These are phyloP conservation scores for Colletes gigas DNA, from an alignment of 1,140 invertebrate species.

Conservation along the genomic window DNA sequence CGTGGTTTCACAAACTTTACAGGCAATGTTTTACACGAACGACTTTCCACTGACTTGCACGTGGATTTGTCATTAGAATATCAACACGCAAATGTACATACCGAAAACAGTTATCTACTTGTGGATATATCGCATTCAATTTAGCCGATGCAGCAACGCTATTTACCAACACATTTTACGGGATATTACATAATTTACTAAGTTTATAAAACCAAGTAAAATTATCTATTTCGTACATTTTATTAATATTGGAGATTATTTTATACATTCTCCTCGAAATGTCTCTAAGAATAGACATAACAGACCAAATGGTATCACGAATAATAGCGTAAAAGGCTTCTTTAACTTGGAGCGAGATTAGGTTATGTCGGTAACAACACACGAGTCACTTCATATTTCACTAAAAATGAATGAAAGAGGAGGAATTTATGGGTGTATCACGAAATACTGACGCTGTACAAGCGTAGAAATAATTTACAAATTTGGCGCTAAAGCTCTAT, in stretches of 20 bases:
- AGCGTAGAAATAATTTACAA: neutral
- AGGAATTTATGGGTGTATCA: neutral
- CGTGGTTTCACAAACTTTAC: conserved; percentile 3
- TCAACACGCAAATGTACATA: neutral
- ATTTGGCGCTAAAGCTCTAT: too few species aligned
- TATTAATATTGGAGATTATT: neutral
- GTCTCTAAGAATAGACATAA: neutral
- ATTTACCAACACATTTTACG: conserved; percentile 25
- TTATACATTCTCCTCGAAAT: too few species aligned
- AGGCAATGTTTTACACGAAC: neutral
- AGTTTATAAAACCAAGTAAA: neutral
- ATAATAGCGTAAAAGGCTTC: neutral
- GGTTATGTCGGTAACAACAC: conserved; percentile 46
- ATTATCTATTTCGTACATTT: neutral
- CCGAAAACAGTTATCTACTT: neutral
- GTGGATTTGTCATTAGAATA: neutral
- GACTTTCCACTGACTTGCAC: neutral
- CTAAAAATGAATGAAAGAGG: conserved; percentile 50
- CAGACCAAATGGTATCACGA: neutral
- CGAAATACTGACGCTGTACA: neutral
- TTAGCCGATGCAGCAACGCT: neutral
- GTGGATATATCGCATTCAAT: neutral
- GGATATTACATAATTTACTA: conserved; percentile 41
- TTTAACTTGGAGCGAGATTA: neutral
- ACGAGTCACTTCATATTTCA: neutral